Evolutionary conservation across 2,888 invertebrate genomes (phyloP), one percentile per base, ranked within the genome.

Genomic region (Aphrophora alni): DNA sequence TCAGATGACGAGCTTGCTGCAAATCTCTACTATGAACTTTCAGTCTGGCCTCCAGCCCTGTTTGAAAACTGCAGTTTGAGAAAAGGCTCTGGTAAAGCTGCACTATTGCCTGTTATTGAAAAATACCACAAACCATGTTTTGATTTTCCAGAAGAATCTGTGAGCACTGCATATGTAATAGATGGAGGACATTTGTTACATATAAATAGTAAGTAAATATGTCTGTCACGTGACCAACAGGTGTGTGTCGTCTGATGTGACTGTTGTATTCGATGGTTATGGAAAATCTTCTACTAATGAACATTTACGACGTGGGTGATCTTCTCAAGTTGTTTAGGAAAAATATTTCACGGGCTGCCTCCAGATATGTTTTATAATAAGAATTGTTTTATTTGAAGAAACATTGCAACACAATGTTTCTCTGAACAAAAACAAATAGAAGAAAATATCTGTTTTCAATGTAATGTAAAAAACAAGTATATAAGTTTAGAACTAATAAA

Each of bases 21-120:
- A 24, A 76, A 80, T 77, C 81, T 86, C 12, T 77, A 82, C 76
- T 85, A 82, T 76, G 85, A 84, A 78, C 78, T 85, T 27, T 82
- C 83, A 17, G 85, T 83, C 25, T 84, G 81, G 74, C 85, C 84
- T 28, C 44, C 81, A 75, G 81, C 80, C 7, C 75, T 84, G 17
- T 85, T 85, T 71, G 75, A 81, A 71, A 82, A 84, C 73, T 74
- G 73, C 21, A 83, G 83, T 25, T 83, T 84, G 84, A 83, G 83
- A 12, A 85, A 85, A 73, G 81, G 82, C 26, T 71, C 71, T 14
- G 70, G 70, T 12, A 68, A 78, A 44, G 69, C 78, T 10, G 72
- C 81, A 59, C 77, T 81, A 26, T 73, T 77, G 21, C 71, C 81
- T 4, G 25, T 74, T 25, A 17, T 38, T 14, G 75, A 38, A 24